These are phyloP conservation scores for Acronicta leporina DNA, from an alignment of 2,888 invertebrate genomes.

Conservation along the genomic window DNA sequence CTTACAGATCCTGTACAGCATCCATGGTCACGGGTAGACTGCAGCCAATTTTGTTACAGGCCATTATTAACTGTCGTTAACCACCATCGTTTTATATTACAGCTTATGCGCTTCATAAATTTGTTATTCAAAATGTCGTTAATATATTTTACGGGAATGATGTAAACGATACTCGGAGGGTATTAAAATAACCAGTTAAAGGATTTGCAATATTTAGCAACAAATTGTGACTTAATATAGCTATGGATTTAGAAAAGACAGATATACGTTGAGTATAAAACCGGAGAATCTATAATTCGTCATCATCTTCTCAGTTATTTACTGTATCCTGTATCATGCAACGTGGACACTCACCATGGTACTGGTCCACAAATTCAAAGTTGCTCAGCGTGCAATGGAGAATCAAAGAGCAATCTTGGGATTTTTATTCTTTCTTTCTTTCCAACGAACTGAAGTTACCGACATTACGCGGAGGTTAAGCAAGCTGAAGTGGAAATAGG, in stretches of 20 bases:
- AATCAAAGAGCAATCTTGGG: too few species aligned
- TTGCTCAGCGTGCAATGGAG: too few species aligned
- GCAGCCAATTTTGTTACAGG: conserved; percentile 4
- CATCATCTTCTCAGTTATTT: too few species aligned
- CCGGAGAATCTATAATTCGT: background rate
- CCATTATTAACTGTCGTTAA: conserved; percentile 11
- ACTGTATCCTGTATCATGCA: too few species aligned
- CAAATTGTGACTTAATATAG: conserved; percentile 5
- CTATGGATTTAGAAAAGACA: background rate
- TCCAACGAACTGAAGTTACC: too few species aligned
- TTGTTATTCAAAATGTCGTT: conserved; percentile 7
- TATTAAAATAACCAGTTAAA: background rate
- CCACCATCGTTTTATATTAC: conserved; percentile 1
- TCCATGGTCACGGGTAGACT: too few species aligned
- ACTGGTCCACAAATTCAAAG: too few species aligned
- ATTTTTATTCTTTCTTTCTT: too few species aligned
- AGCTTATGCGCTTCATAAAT: conserved; percentile 10
- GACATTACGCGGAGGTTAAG: too few species aligned
- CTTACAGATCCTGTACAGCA: too few species aligned
- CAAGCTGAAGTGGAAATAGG: too few species aligned
- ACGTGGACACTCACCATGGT: too few species aligned
- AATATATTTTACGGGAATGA: conserved; percentile 1
- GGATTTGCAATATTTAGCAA: conserved; percentile 1
- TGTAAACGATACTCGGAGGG: conserved; percentile 1
- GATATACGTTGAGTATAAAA: background rate